Conservation (phyloP, 2,113 vertebrate species). For the Raja brachyura region DNA sequence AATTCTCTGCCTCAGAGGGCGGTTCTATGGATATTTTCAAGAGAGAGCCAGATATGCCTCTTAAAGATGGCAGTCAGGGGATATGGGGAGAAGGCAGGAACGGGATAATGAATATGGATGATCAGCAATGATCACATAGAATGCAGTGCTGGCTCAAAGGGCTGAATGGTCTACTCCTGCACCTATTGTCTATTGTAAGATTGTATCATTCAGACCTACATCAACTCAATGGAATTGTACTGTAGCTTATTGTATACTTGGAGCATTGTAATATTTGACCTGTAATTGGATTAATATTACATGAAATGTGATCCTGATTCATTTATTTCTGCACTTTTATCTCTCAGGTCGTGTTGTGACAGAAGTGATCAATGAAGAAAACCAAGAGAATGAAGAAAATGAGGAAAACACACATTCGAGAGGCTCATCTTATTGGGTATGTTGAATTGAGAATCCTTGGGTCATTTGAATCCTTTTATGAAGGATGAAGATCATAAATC, state of each 20-base stretch:
- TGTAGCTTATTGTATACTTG: not conserved
- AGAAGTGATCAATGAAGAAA: not conserved
- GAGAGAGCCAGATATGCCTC: no score
- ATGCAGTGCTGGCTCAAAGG: no score
- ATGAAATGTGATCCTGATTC: not conserved
- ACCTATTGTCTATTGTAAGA: not conserved
- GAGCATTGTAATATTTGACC: not conserved
- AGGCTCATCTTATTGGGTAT: constrained; percentile 46
- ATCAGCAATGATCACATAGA: no score
- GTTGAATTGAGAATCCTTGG: constrained; percentile 11
- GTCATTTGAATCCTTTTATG: not conserved
- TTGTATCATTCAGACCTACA: not conserved
- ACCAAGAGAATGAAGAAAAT: constrained; percentile 22
- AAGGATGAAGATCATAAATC: not conserved
- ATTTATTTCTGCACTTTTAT: not conserved
- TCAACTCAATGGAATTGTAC: not conserved
- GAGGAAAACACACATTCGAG: constrained; percentile 40
- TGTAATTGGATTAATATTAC: not conserved
- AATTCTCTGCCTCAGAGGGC: no score
- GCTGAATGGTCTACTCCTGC: no score
- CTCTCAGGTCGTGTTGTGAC: not conserved
- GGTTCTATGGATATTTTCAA: no score
- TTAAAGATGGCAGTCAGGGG: no score
- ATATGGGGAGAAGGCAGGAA: no score
- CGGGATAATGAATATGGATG: no score